Base-by-base conservation (phyloP, 2,797 vertebrate genomes). In the Tenualosa thibaudeaui region DNA sequence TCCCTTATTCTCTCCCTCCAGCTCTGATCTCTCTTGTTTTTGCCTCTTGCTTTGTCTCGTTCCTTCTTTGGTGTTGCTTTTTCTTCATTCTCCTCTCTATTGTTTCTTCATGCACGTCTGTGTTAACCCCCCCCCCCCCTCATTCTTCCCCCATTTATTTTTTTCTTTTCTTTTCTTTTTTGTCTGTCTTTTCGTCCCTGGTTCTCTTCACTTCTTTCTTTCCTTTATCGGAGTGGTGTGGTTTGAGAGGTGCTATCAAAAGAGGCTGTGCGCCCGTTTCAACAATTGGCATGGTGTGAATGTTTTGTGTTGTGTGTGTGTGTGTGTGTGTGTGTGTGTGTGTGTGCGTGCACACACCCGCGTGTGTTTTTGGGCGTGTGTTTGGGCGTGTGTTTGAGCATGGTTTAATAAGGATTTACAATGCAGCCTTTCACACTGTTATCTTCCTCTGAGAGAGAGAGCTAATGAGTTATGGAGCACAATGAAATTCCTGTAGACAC, bases 401-500 rank as follows among this genome's bases (percentile, higher is more conserved):
- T 82, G 54, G 82, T 75, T 85, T 85, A 71, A 81, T 83, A 84
- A 58, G 51, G 49, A 71, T 71, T 83, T 19, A 81, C 81, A 85
- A 62, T 84, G 81, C 53, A 83, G 71, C 84, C 68, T 68, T 85
- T 83, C 84, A 83, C 81, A 46, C 65, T 83, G 68, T 85, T 85
- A 87, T 86, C 82, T 43, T 87, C 84, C 81, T 81, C 49, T 22
- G 56, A 87, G 54, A 56, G 81, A 84, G 81, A 54, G 81, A 86
- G 84, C 86, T 87, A 87, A 87, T 83, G 65, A 87, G 84, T 71
- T 71, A 71, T 71, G 65, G 56, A 83, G 65, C 37, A 49, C 68
- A 68, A 83, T 71, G 65, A 71, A 81, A 85, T 81, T 71, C 26
- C 26, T 71, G 65, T 71, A 40, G 10, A 81, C 53, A 81, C 56